These are phyloP conservation scores for Lampropteryx suffumata DNA, from an alignment of 2,888 invertebrate species.

Conservation along the genomic window DNA sequence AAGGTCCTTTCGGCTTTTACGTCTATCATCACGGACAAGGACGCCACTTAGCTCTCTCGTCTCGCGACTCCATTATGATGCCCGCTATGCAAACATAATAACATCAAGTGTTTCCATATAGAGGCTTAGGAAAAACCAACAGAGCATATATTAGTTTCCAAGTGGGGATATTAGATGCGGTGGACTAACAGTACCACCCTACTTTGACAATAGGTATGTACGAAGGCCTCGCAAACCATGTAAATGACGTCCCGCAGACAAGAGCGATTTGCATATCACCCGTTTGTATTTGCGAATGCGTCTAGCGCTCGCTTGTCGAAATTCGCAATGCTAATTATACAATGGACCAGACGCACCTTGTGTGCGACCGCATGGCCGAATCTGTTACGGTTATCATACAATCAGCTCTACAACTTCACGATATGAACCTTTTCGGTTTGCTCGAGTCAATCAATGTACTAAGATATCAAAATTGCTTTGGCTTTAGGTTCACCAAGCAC, in stretches of 20 bases:
- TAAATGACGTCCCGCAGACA: slow-evolving; percentile 55
- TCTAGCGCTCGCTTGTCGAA: slow-evolving; percentile 70
- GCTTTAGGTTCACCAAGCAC: no score
- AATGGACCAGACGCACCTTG: slow-evolving; percentile 73
- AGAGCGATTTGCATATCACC: slow-evolving; percentile 68
- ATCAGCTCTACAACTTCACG: slow-evolving; percentile 47
- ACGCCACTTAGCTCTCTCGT: slow-evolving; percentile 52
- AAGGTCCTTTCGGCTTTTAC: slow-evolving; percentile 51
- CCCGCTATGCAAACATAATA: slow-evolving; percentile 56
- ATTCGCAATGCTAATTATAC: slow-evolving; percentile 77
- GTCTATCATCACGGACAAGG: slow-evolving; percentile 52
- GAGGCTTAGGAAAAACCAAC: slow-evolving; percentile 29
- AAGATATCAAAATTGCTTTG: no score
- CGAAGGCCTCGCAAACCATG: slow-evolving; percentile 45
- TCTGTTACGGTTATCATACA: slow-evolving; percentile 44
- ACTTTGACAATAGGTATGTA: slow-evolving; percentile 14
- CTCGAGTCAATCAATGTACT: slow-evolving; percentile 50
- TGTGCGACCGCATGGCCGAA: slow-evolving; percentile 55
- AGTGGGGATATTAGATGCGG: slow-evolving; percentile 28
- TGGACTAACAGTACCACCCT: slow-evolving; percentile 16
- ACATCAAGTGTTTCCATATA: slow-evolving; percentile 40
- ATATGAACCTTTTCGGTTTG: slow-evolving; percentile 46
- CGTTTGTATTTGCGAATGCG: slow-evolving; percentile 67
- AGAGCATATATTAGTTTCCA: slow-evolving; percentile 29
- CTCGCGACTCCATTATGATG: slow-evolving; percentile 49